Evolutionary conservation across 1,140 invertebrate species (phyloP), one percentile per base, ranked within the genome.

Genomic region (Listronotus oregonensis): DNA sequence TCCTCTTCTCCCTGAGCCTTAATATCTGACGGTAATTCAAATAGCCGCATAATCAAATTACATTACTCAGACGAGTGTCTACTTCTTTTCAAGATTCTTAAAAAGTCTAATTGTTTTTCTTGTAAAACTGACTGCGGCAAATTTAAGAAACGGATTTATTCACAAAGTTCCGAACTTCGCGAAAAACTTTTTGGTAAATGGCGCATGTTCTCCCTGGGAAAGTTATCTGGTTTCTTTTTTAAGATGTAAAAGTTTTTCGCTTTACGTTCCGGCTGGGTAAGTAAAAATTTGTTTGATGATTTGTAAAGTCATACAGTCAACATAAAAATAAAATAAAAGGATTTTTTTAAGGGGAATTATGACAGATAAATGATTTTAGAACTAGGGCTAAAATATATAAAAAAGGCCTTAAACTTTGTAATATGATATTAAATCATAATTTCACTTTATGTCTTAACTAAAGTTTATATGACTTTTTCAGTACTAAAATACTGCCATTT

Each of bases 101-200:
- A 63, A 63, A 63, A 63, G 60, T 63, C 60, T 63, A 63, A 63
- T 63, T 63, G 60, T 63, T 63, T 63, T 63, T 63, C 60, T 63
- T 63, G 60, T 63, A 63, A 46, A 52, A 54, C 47, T 63, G 60
- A 63, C 62, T 58, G 62, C 46, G 50, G 62, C 62, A 58, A 64
- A 64, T 64, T 64, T 58, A 56, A 64, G 49, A 64, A 58, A 64
- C 49, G 62, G 55, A 64, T 64, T 64, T 64, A 64, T 64, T 64
- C 34, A 40, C 31, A 34, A 56, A 64, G 61, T 64, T 64, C 18
- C 34, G 37, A 64, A 64, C 39, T 64, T 64, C 9, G 61, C 44
- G 49, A 54, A 55, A 64, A 64, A 64, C 31, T 64, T 64, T 64
- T 56, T 21, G 21, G 61, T 56, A 64, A 64, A 64, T 64, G 61